Evolutionary conservation across 2,797 vertebrate genomes (phyloP), one percentile per base, ranked within the genome.

Genomic region (Malacoctenus gilli): DNA sequence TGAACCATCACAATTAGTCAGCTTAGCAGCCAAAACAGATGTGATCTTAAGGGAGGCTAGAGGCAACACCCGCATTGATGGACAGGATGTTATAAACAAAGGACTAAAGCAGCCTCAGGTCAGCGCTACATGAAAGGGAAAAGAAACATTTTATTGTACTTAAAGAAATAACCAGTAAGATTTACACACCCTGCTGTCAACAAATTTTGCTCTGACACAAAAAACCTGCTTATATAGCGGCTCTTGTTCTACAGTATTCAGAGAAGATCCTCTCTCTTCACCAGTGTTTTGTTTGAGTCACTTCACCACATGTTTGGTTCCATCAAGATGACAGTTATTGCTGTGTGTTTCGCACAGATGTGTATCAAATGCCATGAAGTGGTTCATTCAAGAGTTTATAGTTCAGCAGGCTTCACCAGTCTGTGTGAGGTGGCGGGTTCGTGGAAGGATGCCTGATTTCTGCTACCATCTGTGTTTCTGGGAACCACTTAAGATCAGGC

Each of bases 71-170:
- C 11, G 50, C 64, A 8, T 1, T 23, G 23, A 51, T 39, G 44
- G 59, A 47, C 54, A 49, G 25, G 41, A 58, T 46, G 53, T 51
- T 28, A 11, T 40, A 49, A 54, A 72, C 51, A 34, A 23, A 43
- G 36, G 14, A 57, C n/a, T 22, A 36, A 47, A 13, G 36, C 18
- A 43, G 36, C 43, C 48, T 31, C 30, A 57, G 35, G 25, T 60
- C 30, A 46, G 40, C 41, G 50, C 28, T 20, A 6, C 23, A 15
- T 42, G n/a, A 70, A 30, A 55, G 36, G 53, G 7, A 42, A 34
- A 40, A 19, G 4, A 36, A 21, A 7, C 5, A 1, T 32, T 59
- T 64, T 37, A 48, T n/a, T 39, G 16, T 50, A 47, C 10, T 36
- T 19, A 9, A 59, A 48, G 32, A 51, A 70, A 55, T 34, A 8